A percentile compares a stretch with the other conserved stretches of the same genome.
Conservation (phyloP, 2,888 invertebrate genomes). For the Chromoteleia sp. region DNA sequence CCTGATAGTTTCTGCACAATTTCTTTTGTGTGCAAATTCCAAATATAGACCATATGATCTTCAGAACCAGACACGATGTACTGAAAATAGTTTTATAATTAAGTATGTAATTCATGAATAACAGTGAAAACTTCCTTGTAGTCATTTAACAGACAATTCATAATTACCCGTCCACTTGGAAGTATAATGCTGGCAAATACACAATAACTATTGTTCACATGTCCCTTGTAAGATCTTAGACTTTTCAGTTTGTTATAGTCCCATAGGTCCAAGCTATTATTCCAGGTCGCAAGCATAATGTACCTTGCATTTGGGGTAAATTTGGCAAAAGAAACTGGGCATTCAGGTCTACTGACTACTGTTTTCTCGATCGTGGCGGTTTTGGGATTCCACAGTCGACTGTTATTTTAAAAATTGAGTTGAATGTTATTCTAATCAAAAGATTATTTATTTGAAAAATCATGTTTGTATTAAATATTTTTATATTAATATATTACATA, state of each 20-base stretch:
- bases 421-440: not conserved
- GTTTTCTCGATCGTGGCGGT: conserved; percentile 99
- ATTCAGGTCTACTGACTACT: conserved; percentile 99
- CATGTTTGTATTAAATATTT: too few species aligned
- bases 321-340: conserved; percentile 99
- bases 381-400: conserved; percentile 99
- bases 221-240: conserved; percentile 98
- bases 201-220: conserved; percentile 99
- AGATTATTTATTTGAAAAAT: not conserved
- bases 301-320: conserved; percentile 99
- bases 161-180: conserved; percentile 96
- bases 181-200: conserved; percentile 99
- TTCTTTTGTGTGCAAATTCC: conserved; percentile 99
- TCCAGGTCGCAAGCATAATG: conserved; percentile 98
- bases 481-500: too few species aligned
- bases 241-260: conserved; percentile 99
- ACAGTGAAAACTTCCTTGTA: too few species aligned
- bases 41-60: conserved; percentile 94
- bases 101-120: too few species aligned
- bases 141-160: conserved; percentile 25
- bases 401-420: conserved; percentile 78
- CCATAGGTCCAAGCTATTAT: conserved; percentile 99
- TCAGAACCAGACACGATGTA: conserved; percentile 99
- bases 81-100: conserved; percentile 85
- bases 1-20: conserved; percentile 99